Percentiles rank a stretch among this genome's conserved stretches.
Evolutionary conservation across 1,140 invertebrate species (phyloP).

Genomic region (Scaptomyza montana): DNA sequence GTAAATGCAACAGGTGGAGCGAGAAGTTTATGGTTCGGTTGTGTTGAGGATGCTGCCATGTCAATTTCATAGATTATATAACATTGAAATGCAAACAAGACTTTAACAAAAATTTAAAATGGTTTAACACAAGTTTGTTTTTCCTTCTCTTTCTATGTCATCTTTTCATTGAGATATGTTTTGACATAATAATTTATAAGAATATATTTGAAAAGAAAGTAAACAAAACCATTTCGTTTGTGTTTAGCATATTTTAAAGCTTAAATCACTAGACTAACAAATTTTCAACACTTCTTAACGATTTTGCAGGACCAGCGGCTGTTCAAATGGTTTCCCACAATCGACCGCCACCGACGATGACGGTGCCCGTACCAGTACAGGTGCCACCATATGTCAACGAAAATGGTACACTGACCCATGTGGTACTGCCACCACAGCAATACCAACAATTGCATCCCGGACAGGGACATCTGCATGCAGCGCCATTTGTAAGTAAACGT

Average conservation of each 20-base stretch:
- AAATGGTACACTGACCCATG: conserved; percentile 92
- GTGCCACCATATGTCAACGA: conserved; percentile 96
- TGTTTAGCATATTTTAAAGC: too few species aligned
- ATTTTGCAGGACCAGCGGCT: conserved; percentile 87
- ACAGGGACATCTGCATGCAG: conserved; percentile 82
- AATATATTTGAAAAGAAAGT: too few species aligned
- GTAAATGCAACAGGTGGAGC: not conserved
- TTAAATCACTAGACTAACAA: too few species aligned
- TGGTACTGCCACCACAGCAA: conserved; percentile 91
- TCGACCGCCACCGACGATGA: conserved; percentile 92
- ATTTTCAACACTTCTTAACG: conserved; percentile 30
- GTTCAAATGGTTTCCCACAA: conserved; percentile 93
- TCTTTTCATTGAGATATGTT: too few species aligned
- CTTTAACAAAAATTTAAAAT: too few species aligned
- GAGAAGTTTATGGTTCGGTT: not conserved
- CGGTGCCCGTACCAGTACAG: conserved; percentile 94
- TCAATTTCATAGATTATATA: conserved; percentile 1
- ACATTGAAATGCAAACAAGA: not conserved
- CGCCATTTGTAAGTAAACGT: conserved; percentile 75
- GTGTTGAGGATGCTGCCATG: not conserved
- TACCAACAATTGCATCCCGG: conserved; percentile 86
- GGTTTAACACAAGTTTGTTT: too few species aligned
- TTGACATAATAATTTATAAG: too few species aligned
- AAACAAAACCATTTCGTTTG: too few species aligned
- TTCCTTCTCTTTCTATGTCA: too few species aligned